These are phyloP conservation scores for Holothuria scabra DNA, from an alignment of 53 echinoderm and acorn worm species.

Conservation along the genomic window DNA sequence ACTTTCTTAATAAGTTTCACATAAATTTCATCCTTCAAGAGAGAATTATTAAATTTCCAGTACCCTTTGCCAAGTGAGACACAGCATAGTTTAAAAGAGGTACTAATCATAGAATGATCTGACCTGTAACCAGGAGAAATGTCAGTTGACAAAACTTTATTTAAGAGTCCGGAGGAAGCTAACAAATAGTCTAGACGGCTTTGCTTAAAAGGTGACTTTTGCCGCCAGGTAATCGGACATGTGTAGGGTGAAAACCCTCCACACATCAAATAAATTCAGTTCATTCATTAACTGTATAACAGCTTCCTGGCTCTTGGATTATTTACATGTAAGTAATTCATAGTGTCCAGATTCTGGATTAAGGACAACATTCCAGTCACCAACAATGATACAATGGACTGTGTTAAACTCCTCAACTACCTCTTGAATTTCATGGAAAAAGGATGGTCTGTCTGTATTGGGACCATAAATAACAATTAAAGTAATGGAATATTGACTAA, in stretches of 20 bases:
- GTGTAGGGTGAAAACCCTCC: no score
- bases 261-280: conserved; percentile 31
- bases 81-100: conserved; percentile 1
- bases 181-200: conserved; percentile 24
- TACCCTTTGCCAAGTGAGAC: not conserved
- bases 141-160: not conserved
- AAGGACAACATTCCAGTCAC: conserved; percentile 35
- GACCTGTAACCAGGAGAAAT: conserved; percentile 23
- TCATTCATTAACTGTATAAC: conserved; percentile 17
- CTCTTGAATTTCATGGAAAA: not conserved
- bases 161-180: conserved; percentile 4
- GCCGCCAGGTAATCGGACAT: no score
- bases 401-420: conserved; percentile 2
- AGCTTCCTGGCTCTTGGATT: conserved; percentile 15
- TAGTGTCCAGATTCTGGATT: no score
- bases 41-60: conserved; percentile 18
- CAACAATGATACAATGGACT: conserved; percentile 13
- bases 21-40: conserved; percentile 4
- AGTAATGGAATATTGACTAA: not conserved
- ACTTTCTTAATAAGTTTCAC: not conserved
- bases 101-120: conserved; percentile 14
- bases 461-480: conserved; percentile 38
- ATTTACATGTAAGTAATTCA: conserved; percentile 21
- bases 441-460: not conserved
- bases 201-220: conserved; percentile 23